Percentiles rank a stretch among this genome's conserved stretches.
phyloP scores from a whole-genome alignment of 2,797 vertebrate species.

The Pipistrellus kuhlii region DNA sequence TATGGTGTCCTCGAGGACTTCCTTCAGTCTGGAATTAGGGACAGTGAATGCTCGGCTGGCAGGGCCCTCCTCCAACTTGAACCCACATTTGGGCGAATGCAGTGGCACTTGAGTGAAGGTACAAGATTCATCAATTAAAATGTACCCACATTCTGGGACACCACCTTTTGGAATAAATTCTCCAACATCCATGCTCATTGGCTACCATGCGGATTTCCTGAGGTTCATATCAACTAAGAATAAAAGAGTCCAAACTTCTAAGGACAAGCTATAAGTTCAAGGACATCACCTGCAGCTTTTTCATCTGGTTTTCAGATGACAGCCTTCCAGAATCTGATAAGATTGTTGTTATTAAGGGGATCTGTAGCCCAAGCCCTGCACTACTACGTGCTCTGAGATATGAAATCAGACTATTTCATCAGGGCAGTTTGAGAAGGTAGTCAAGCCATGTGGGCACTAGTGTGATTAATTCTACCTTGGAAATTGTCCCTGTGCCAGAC shows the following conservation, averaged over 20 bases:
- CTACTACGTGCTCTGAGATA: conserved; percentile 92
- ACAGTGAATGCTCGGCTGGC: conserved; percentile 89
- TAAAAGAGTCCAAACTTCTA: background rate
- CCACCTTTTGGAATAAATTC: conserved; percentile 73
- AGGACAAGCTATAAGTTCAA: background rate
- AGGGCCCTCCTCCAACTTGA: conserved; percentile 90
- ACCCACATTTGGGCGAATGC: conserved; percentile 87
- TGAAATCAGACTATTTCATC: conserved; percentile 87
- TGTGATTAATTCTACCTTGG: background rate
- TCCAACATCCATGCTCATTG: background rate
- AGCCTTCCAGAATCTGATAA: conserved; percentile 90
- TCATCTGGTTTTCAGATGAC: conserved; percentile 92
- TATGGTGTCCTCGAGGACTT: conserved; percentile 88
- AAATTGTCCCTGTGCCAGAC: background rate
- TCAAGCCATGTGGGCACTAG: background rate
- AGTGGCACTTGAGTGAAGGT: conserved; percentile 90
- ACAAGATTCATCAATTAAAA: conserved; percentile 90
- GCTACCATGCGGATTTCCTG: background rate
- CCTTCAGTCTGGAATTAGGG: conserved; percentile 90
- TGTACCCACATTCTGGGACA: conserved; percentile 92
- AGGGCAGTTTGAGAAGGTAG: background rate
- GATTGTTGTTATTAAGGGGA: conserved; percentile 90
- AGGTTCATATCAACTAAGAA: background rate
- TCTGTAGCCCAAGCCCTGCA: conserved; percentile 77
- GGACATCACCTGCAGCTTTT: conserved; percentile 87